Evolutionary conservation across 2,888 invertebrate genomes (phyloP), one percentile per base, ranked within the genome.

Genomic region (Sinotaia quadrata): DNA sequence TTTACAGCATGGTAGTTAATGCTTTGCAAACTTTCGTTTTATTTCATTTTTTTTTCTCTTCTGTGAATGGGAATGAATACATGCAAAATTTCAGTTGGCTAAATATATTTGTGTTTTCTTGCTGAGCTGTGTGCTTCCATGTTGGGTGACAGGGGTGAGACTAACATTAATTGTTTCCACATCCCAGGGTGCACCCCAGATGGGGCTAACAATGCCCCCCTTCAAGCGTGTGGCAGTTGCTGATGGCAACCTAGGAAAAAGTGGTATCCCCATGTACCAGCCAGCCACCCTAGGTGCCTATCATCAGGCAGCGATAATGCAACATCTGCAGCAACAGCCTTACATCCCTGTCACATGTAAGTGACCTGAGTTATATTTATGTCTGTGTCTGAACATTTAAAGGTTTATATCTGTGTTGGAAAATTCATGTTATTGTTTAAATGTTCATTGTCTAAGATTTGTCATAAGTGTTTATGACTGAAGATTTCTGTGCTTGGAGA

Each of bases 211-310:
- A 61, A 65, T 74, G 12, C 74, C 96, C 90, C 95, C 96, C 89
- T 96, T 95, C 91, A 94, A 97, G 91, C 94, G 97, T 89, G 95
- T 96, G 87, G 95, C 95, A 77, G 83, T 90, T 72, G 95, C 95
- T 77, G 83, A 89, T 73, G 69, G 67, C 2, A 67, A 59, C 41
- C 49, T 73, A 34, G 77, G 77, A 51, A 97, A 97, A 90, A 95
- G 96, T 89, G 96, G 97, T 89, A 92, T 97, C 89, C 97, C 97
- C 87, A 94, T 97, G 85, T 97, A 96, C 91, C 85, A 84, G 74
- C 84, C 84, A 54, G 78, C 77, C 47, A 59, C 47, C 27, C 27
- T 31, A 74, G 94, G 95, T 91, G 95, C 95, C 91, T 96, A 96
- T 91, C 86, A 88, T 74, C 96, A 96, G 91, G 92, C 96, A 34